phyloP scores from a whole-genome alignment of 2,888 invertebrate species.

The Fragum sueziense region DNA sequence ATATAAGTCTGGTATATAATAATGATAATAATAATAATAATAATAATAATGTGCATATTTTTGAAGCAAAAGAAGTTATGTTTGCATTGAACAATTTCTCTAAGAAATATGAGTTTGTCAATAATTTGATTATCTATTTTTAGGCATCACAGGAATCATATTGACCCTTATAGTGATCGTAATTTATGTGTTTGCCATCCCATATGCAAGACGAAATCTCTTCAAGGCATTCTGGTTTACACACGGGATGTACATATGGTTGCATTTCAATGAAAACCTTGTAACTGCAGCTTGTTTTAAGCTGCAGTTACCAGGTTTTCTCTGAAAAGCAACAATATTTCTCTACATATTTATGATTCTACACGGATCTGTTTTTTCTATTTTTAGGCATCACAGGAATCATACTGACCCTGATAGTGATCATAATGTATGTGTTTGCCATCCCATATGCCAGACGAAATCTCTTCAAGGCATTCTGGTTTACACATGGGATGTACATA shows the following conservation, averaged over 20 bases:
- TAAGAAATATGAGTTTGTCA: too few species aligned
- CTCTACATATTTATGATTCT: not conserved
- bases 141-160: too few species aligned
- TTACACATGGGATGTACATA: conserved; percentile 85
- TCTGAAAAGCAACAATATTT: not conserved
- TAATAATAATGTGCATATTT: too few species aligned
- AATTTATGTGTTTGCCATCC: conserved; percentile 85
- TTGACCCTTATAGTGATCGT: conserved; percentile 81
- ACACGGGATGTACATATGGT: conserved; percentile 85
- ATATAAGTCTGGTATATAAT: too few species aligned
- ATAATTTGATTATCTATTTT: too few species aligned
- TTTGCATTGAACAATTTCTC: too few species aligned
- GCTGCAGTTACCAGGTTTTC: not conserved
- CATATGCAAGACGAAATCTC: conserved; percentile 84
- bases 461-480: conserved; percentile 86
- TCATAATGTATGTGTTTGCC: conserved; percentile 85
- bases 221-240: conserved; percentile 86
- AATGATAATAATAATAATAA: too few species aligned
- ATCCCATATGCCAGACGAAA: conserved; percentile 84
- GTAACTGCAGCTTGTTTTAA: not conserved
- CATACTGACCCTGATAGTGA: conserved; percentile 83
- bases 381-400: conserved; percentile 85
- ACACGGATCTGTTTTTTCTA: conserved; percentile 61
- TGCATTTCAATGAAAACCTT: too few species aligned
- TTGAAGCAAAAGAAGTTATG: too few species aligned